A percentile compares a stretch with the other conserved stretches of the same genome.
These are phyloP conservation scores for Dermochelys coriacea DNA, from an alignment of 2,797 vertebrate genomes.

Conservation along the genomic window DNA sequence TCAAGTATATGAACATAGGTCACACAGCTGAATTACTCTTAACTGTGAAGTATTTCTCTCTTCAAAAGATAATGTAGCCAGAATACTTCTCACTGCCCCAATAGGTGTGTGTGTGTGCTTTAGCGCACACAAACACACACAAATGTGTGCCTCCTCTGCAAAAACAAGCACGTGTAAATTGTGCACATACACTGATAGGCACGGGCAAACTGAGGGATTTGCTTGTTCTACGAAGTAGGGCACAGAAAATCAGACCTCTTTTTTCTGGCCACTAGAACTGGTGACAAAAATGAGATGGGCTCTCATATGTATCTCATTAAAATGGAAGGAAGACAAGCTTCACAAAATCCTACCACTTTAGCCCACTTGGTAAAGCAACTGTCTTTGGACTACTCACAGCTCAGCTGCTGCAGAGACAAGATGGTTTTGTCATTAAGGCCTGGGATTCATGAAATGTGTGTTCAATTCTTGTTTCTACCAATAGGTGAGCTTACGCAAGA, in stretches of 20 bases:
- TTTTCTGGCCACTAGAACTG: background rate
- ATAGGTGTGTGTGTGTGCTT: background rate
- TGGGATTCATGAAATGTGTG: background rate
- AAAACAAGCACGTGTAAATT: background rate
- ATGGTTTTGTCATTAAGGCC: background rate
- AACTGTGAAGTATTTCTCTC: background rate
- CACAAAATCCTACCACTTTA: background rate
- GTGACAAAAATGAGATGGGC: background rate
- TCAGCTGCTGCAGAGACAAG: background rate
- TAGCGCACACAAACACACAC: background rate
- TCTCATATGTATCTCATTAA: background rate
- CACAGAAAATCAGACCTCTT: background rate
- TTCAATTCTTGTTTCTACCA: background rate
- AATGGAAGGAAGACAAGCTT: background rate
- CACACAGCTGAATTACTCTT: background rate
- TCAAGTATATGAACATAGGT: background rate
- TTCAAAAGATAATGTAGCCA: background rate
- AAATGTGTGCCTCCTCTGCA: background rate
- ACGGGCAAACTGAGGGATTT: rapidly evolving
- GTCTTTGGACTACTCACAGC: background rate
- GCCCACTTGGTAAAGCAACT: background rate
- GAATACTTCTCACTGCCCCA: background rate
- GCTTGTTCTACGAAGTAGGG: rapidly evolving
- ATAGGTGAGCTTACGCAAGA: background rate
- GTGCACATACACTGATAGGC: background rate